Base-by-base conservation (phyloP, 2,888 invertebrate species). In the Acrocyrtus sp. region DNA sequence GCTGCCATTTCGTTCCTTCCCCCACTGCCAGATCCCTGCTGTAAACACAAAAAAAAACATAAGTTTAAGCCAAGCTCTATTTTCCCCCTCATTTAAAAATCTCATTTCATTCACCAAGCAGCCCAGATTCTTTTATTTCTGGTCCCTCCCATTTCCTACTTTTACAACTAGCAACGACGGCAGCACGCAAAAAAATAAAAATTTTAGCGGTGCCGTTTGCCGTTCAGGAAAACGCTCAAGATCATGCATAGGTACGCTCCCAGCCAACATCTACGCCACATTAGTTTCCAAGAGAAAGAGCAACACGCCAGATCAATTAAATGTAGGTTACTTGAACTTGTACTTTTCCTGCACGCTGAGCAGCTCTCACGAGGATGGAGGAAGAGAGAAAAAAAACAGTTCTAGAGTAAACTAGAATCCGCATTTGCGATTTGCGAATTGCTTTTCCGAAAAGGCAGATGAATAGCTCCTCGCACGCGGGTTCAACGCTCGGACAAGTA, bases 251-350 rank as follows among this genome's bases (percentile, higher is more conserved):
- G n/a, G n/a, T 22, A 50, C 22, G 15, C 3, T 8, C 53, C 1
- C 21, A 27, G 27, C 24, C 24, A 27, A 27, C 8, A 15, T 27
- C 6, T 27, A 27, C 12, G 27, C n/a, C n/a, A n/a, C n/a, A n/a
- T n/a, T n/a, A n/a, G n/a, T n/a, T n/a, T n/a, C n/a, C n/a, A 56
- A 56, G 41, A 41, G 39, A 56, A 41, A 39, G 24, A 4, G 10
- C 24, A 4, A 6, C 45, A n/a, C n/a, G n/a, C 34, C 54, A 15
- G 61, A 62, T 62, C 54, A 70, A 63, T 63, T 62, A 62, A 70
- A 70, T 70, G 70, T 70, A 63, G 70, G 70, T 70, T 70, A 70
- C 57, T 62, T 70, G 70, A 61, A 60, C 56, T 53, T 70, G 70
- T 70, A 60, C 56, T 50, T 62, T 19, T 2, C 22, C 41, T 43